Conservation (phyloP, 1,140 invertebrate genomes). For the Neodiprion fabricii region DNA sequence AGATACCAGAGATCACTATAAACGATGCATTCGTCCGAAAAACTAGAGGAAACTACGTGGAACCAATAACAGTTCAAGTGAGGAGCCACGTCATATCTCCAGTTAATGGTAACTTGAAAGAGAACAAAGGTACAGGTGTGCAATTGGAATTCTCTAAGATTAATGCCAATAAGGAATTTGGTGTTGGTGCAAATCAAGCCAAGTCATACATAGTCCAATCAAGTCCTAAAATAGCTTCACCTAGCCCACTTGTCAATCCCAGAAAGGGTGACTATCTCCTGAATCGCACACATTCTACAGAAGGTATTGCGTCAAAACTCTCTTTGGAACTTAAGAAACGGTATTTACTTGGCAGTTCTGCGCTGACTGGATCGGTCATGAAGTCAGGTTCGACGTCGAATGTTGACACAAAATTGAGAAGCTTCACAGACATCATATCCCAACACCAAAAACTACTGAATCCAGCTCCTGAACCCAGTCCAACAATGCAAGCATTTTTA, state of each 20-base stretch:
- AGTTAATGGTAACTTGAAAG: slow-evolving; percentile 48
- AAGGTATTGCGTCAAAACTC: slow-evolving; percentile 84
- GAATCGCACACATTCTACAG: slow-evolving; percentile 82
- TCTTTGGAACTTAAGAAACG: slow-evolving; percentile 85
- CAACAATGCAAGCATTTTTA: slow-evolving; percentile 77
- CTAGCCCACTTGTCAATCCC: slow-evolving; percentile 60
- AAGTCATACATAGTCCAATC: slow-evolving; percentile 17
- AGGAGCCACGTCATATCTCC: slow-evolving; percentile 56
- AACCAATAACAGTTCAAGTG: slow-evolving; percentile 69
- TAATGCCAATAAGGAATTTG: slow-evolving; percentile 47
- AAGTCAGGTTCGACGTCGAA: slow-evolving; percentile 87
- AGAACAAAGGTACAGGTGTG: slow-evolving; percentile 24
- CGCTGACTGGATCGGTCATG: slow-evolving; percentile 69
- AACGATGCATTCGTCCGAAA: slow-evolving; percentile 66
- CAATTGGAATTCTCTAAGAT: slow-evolving; percentile 64
- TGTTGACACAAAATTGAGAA: slow-evolving; percentile 82
- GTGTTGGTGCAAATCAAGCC: slow-evolving; percentile 44
- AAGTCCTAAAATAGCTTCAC: slow-evolving; percentile 41
- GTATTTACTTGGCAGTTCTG: slow-evolving; percentile 76
- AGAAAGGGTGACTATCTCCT: slow-evolving; percentile 75
- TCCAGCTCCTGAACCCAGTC: slow-evolving; percentile 77
- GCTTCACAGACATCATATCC: slow-evolving; percentile 83
- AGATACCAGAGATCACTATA: slow-evolving; percentile 71
- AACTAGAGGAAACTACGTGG: slow-evolving; percentile 55
- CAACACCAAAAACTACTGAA: slow-evolving; percentile 88